A percentile compares a stretch with the other conserved stretches of the same genome.
Conservation (phyloP, 1,140 invertebrate species). For the Drosophila leontia region DNA sequence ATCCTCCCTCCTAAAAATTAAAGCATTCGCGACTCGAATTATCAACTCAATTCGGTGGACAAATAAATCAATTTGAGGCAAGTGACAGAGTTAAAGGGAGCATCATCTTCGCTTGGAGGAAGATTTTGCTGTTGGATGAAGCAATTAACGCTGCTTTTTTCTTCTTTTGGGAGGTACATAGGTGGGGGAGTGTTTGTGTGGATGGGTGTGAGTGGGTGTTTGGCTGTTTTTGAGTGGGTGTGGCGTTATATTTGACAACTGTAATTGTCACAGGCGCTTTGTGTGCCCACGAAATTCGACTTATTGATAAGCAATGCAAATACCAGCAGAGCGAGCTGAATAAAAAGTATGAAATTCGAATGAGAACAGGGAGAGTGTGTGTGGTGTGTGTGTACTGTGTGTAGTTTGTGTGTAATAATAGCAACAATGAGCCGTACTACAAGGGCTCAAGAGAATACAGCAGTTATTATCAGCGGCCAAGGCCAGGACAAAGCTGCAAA, state of each 20-base stretch:
- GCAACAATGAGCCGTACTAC: constrained; percentile 6
- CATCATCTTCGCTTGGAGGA: constrained; percentile 21
- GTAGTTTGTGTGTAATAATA: constrained; percentile 19
- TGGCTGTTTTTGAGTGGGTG: constrained; percentile 12
- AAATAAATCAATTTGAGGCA: constrained; percentile 59
- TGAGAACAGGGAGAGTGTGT: constrained; percentile 1
- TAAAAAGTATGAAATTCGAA: constrained; percentile 18
- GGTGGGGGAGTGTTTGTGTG: constrained; percentile 14
- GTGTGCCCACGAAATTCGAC: constrained; percentile 55
- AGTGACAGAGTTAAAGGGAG: constrained; percentile 25
- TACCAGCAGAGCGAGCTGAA: constrained; percentile 2
- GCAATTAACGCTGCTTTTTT: constrained; percentile 61
- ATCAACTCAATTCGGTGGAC: constrained; percentile 61
- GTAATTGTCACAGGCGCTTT: constrained; percentile 68
- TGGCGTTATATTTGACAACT: constrained; percentile 69
- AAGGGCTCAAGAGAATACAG: constrained; percentile 19
- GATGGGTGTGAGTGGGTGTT: constrained; percentile 13
- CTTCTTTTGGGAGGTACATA: neutral
- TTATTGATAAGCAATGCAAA: constrained; percentile 73
- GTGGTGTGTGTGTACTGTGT: neutral
- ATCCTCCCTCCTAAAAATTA: neutral
- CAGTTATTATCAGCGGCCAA: constrained; percentile 55
- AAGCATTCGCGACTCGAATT: constrained; percentile 42
- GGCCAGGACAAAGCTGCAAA: constrained; percentile 54
- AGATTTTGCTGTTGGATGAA: constrained; percentile 60